Base-by-base conservation (phyloP, 2,113 vertebrate species). In the Crypturellus undulatus region DNA sequence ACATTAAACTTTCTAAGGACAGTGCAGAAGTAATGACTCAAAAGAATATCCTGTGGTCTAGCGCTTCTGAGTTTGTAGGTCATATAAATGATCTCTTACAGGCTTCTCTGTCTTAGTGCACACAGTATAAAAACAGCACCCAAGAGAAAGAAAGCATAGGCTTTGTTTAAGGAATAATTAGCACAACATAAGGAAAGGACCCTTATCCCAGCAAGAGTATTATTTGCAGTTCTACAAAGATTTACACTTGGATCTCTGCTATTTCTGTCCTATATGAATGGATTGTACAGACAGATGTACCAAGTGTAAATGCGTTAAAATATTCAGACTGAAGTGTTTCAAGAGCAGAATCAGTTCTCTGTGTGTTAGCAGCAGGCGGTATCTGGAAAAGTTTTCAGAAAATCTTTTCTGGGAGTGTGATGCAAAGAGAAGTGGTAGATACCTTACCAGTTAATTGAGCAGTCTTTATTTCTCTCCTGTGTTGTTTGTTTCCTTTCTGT, bases 61-160 rank as follows among this genome's bases (percentile, higher is more conserved):
- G 24, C 79, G 89, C 84, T 87, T 56, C 34, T 91, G 40, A 72
- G 28, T 87, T 83, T 95, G 60, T 58, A 94, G 60, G 64, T 56
- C 56, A 21, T 70, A 87, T 87, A 93, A 90, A 90, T 87, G 79
- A 88, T 56, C 22, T 91, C 49, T 92, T 62, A 85, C 20, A 80
- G 51, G 20, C 30, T 65, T 60, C 58, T 79, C 75, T 40, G 26
- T 88, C 79, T 85, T 94, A 62, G 42, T 43, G 49, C 16, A 77
- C 20, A 26, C 4, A 65, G 20, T 62, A 56, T 56, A 79, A 59
- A 59, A 79, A 30, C n/a, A 88, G 34, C 62, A 90, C 30, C 42
- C 52, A 52, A 65, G 24, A 63, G 87, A 65, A 85, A 64, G 65
- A 45, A 94, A 65, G 8, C 4, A 26, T 15, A 84, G 72, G 8